Conservation (phyloP, 2,888 invertebrate species). For the Sericinus montela region DNA sequence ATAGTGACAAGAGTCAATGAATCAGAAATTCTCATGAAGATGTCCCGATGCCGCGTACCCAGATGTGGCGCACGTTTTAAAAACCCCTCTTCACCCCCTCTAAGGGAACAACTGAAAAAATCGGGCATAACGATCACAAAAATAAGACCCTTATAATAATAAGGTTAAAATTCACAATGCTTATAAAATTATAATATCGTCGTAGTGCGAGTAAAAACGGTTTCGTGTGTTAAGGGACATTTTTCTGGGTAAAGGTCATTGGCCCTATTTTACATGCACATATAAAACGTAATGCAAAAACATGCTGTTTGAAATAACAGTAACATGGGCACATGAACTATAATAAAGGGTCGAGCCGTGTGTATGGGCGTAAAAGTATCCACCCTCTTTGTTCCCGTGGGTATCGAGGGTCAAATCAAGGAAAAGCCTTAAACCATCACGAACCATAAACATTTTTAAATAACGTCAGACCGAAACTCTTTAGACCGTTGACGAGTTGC, state of each 20-base stretch:
- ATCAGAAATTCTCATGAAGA: slow-evolving; percentile 72
- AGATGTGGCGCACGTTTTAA: slow-evolving; percentile 67
- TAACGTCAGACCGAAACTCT: too few relatives aligned
- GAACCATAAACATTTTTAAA: too few relatives aligned
- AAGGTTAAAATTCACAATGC: slow-evolving; percentile 26
- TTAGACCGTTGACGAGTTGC: too few relatives aligned
- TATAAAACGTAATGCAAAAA: too few relatives aligned
- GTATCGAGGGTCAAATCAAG: too few relatives aligned
- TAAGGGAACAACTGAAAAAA: slow-evolving; percentile 69
- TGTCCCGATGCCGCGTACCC: slow-evolving; percentile 40
- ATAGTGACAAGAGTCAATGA: slow-evolving; percentile 48
- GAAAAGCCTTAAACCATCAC: too few relatives aligned
- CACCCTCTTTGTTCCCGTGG: too few relatives aligned
- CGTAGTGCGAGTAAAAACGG: slow-evolving; percentile 11
- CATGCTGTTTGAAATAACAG: too few relatives aligned
- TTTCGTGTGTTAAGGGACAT: slow-evolving; percentile 37
- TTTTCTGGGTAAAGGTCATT: slow-evolving; percentile 47
- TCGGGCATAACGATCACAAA: slow-evolving; percentile 33
- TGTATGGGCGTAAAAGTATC: too few relatives aligned
- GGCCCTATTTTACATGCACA: slow-evolving; percentile 42
- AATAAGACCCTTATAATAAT: slow-evolving; percentile 35
- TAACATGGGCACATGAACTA: too few relatives aligned
- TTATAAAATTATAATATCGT: slow-evolving; percentile 12
- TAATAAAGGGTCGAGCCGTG: too few relatives aligned
- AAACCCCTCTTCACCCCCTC: slow-evolving; percentile 51